A percentile compares a stretch with the other conserved stretches of the same genome.
phyloP scores from a whole-genome alignment of 2,113 vertebrate genomes.

The Scomber colias region DNA sequence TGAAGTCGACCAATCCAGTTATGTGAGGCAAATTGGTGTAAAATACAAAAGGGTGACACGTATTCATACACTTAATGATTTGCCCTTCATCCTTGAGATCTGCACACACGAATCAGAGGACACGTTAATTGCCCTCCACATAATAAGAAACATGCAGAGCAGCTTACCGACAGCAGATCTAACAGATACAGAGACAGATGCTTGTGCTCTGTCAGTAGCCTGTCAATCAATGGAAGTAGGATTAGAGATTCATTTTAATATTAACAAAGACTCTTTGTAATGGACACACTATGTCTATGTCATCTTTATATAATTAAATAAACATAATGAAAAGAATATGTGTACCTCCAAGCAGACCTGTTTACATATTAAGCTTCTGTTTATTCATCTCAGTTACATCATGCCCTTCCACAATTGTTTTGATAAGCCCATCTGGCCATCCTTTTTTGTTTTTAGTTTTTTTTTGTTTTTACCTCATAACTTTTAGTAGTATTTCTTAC shows the following conservation, averaged over 20 bases:
- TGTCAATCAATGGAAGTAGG: conserved; percentile 27
- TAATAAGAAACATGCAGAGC: conserved; percentile 9
- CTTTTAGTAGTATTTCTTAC: conserved; percentile 34
- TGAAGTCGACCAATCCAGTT: conserved; percentile 50
- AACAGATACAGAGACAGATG: conserved; percentile 14
- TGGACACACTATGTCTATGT: background rate
- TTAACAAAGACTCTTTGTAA: background rate
- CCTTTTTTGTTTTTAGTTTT: background rate
- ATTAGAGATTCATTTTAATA: conserved; percentile 19
- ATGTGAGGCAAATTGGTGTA: conserved; percentile 49
- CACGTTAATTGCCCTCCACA: conserved; percentile 7
- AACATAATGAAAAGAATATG: background rate
- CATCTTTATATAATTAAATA: background rate
- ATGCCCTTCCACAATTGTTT: conserved; percentile 1
- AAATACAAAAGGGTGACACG: conserved; percentile 46
- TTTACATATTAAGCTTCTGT: background rate
- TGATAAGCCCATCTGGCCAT: conserved; percentile 25
- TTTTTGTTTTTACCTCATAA: conserved; percentile 15
- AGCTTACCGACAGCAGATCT: background rate
- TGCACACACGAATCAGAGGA: conserved; percentile 37
- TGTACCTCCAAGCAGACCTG: background rate
- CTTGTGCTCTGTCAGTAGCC: conserved; percentile 2
- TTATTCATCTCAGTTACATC: background rate
- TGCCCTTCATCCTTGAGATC: conserved; percentile 44
- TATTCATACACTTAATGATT: conserved; percentile 41